These are phyloP conservation scores for Drosophila flavopinicola DNA, from an alignment of 2,888 invertebrate species.

Conservation along the genomic window DNA sequence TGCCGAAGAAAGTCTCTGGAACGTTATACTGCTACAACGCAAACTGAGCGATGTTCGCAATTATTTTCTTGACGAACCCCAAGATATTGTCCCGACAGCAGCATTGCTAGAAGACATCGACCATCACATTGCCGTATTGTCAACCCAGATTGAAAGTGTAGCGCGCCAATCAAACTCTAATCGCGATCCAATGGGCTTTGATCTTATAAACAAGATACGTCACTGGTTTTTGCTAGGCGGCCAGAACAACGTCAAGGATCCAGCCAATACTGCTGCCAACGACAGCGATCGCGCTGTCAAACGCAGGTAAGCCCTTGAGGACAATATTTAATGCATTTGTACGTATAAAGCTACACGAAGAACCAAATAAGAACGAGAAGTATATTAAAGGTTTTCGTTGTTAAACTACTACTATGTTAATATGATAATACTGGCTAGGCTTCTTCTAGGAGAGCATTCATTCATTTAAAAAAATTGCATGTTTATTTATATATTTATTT, in stretches of 20 bases:
- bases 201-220: constrained; percentile 69
- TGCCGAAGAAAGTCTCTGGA: constrained; percentile 8
- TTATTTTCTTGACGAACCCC: constrained; percentile 19
- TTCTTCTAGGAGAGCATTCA: too few species aligned
- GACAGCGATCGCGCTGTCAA: constrained; percentile 11
- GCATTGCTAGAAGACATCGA: constrained; percentile 16
- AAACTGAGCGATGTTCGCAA: constrained; percentile 42
- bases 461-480: too few species aligned
- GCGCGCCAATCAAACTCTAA: constrained; percentile 2
- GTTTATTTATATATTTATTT: too few species aligned
- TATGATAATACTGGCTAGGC: too few species aligned
- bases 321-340: too few species aligned
- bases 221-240: constrained; percentile 46
- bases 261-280: constrained; percentile 10
- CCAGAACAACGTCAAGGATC: constrained; percentile 47
- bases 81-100: neutral
- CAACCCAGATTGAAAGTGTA: constrained; percentile 6
- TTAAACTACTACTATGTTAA: too few species aligned
- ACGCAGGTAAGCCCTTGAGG: constrained; percentile 49
- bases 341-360: too few species aligned
- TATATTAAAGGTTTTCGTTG: too few species aligned
- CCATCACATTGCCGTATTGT: constrained; percentile 11
- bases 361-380: too few species aligned
- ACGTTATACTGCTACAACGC: constrained; percentile 13
- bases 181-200: constrained; percentile 81